Percentiles rank a stretch among this genome's conserved stretches.
Evolutionary conservation across 2,113 vertebrate genomes (phyloP).

Genomic region (Paramisgurnus dabryanus): DNA sequence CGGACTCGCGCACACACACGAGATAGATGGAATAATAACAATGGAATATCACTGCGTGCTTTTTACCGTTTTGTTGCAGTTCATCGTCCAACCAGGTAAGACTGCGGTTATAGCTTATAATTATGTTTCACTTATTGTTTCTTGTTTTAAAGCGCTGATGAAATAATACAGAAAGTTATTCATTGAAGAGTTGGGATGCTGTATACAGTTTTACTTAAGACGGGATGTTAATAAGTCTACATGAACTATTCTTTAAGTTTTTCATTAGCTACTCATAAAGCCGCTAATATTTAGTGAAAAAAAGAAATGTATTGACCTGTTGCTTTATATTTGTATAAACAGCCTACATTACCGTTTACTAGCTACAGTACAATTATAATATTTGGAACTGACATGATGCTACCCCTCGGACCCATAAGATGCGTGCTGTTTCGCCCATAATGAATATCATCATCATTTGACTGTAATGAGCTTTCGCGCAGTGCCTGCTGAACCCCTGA

Average conservation of each 20-base stretch:
- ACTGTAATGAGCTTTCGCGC: neutral
- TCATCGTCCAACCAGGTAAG: conserved; percentile 73
- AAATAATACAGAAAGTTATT: conserved; percentile 18
- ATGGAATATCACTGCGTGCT: conserved; percentile 78
- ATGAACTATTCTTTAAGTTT: neutral
- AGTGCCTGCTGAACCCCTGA: neutral
- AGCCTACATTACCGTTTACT: too few species aligned
- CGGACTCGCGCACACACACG: conserved; percentile 58
- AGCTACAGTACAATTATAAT: too few species aligned
- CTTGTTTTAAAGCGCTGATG: neutral
- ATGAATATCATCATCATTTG: neutral
- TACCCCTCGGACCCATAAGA: too few species aligned
- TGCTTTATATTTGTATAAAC: neutral
- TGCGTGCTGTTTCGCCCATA: neutral
- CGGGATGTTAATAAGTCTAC: neutral
- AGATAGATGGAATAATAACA: conserved; percentile 75
- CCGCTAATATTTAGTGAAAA: too few species aligned
- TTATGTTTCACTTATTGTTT: neutral
- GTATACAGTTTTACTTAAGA: neutral
- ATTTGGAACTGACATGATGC: too few species aligned
- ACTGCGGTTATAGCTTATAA: neutral
- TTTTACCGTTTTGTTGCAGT: conserved; percentile 69
- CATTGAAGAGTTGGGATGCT: neutral
- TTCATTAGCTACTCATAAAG: neutral
- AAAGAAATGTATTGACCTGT: neutral